Conservation (phyloP, 1,140 invertebrate species). For the Ptiloglossa arizonensis region DNA sequence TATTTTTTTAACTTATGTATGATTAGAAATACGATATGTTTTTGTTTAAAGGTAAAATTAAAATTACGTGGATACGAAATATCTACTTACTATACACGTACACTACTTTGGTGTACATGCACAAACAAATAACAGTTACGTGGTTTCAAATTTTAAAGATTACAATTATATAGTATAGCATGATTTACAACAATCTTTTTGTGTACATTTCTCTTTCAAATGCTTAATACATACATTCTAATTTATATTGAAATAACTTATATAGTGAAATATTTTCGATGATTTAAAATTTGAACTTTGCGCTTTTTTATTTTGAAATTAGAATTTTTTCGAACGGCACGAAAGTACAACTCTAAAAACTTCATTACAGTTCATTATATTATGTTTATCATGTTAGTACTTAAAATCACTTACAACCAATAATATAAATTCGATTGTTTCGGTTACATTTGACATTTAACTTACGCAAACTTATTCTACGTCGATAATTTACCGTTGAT, state of each 20-base stretch:
- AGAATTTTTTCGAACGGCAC: neutral
- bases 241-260: neutral
- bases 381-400: conserved; percentile 27
- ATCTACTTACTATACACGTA: neutral
- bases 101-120: neutral
- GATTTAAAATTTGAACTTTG: conserved; percentile 12
- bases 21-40: neutral
- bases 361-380: neutral
- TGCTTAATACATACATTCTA: no score
- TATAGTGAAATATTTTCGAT: conserved; percentile 14
- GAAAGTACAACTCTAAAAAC: neutral
- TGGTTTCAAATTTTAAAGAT: neutral
- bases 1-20: neutral
- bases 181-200: neutral
- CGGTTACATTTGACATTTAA: neutral
- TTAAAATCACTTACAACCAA: neutral
- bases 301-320: neutral
- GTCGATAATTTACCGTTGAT: neutral
- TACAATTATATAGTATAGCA: neutral
- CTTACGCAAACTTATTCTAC: conserved; percentile 6
- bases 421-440: neutral
- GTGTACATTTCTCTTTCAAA: no score
- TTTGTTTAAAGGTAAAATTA: neutral
- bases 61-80: neutral
- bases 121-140: neutral